Base-by-base conservation (phyloP, 1,140 invertebrate genomes). In the Liolophura sinensis region DNA sequence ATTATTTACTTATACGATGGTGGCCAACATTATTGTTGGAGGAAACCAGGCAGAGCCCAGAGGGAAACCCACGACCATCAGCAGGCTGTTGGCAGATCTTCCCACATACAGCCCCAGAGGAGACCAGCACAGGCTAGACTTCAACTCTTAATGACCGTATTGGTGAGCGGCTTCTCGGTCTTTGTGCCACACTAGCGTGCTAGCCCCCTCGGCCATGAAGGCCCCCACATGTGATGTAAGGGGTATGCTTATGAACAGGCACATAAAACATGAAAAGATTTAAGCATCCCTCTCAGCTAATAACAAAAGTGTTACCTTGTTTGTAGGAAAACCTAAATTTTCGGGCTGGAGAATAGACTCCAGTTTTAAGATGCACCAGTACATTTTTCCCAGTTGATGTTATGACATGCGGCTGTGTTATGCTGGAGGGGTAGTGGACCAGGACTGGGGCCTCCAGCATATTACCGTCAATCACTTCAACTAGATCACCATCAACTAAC, bases 401-500 rank as follows among this genome's bases (percentile, higher is more conserved):
- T 0, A 73, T 55, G 48, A 68, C 63, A 11, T 60, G 54, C 0
- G 70, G 3, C 31, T 40, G 68, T 4, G 67, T 67, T 20, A 46
- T 57, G 15, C 51, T 40, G 20, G 50, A 47, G 0, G 60, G 51
- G 40, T 65, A 76, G 15, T 56, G 46, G 4, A 60, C 69, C 51
- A 76, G 58, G 40, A 72, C 27, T 24, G 64, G 31, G 47, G 20
- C 63, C 15, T n/a, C 27, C 18, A 62, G 60, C 22, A 65, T 64
- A 14, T 57, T 27, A 16, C 74, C 74, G 71, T 72, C 68, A 51
- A 62, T 65, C 9, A 76, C 65, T n/a, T 67, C 51, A 40, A 76
- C 24, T 1, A 47, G 16, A 31, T 73, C 74, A 14, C 67, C 68
- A 18, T 20, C 27, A n/a, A 51, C 63, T 4, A 76, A 52, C 31